Percentiles rank a stretch among this genome's conserved stretches.
Conservation (phyloP, 2,888 invertebrate genomes). For the Apamea monoglypha region DNA sequence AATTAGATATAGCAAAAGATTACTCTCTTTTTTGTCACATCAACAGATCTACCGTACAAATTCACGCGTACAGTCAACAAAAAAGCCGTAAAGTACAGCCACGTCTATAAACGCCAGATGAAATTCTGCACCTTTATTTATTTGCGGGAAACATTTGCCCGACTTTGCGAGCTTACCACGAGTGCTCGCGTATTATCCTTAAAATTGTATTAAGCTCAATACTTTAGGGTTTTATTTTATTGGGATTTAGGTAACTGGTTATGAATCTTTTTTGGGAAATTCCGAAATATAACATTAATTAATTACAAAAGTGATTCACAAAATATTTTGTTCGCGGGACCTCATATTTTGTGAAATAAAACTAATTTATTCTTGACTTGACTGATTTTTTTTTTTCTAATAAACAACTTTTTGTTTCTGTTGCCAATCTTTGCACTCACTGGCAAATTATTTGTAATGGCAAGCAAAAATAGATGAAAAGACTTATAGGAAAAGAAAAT, state of each 20-base stretch:
- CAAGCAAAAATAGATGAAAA: neutral
- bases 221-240: conserved; percentile 57
- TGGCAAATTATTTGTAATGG: neutral
- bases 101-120: conserved; percentile 69
- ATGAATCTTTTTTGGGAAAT: neutral
- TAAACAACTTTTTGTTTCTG: neutral
- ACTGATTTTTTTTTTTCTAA: too few species aligned
- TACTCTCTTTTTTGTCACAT: neutral
- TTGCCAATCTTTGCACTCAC: neutral
- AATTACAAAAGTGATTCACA: neutral
- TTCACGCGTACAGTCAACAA: conserved; percentile 59
- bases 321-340: neutral
- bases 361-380: neutral
- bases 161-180: conserved; percentile 62
- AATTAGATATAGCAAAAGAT: neutral
- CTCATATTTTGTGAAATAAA: neutral
- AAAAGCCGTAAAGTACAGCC: conserved; percentile 64
- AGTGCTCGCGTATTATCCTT: conserved; percentile 62
- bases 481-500: neutral
- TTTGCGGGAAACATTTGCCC: conserved; percentile 64
- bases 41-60: conserved; percentile 28
- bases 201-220: conserved; percentile 64
- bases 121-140: conserved; percentile 70
- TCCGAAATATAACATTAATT: neutral
- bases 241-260: conserved; percentile 45